Evolutionary conservation across 2,888 invertebrate genomes (phyloP).

Genomic region (Drosophila monieri): DNA sequence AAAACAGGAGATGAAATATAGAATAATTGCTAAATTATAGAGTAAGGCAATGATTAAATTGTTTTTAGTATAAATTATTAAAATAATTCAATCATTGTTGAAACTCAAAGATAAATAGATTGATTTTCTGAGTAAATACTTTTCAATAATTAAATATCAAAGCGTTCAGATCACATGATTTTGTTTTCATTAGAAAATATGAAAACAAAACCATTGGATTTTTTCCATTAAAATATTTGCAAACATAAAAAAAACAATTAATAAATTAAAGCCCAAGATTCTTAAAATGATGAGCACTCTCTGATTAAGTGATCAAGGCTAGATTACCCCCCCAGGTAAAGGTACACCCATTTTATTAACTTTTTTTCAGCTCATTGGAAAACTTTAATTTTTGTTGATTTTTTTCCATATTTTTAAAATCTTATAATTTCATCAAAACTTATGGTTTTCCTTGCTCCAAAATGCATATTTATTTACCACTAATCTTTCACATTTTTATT

Average conservation of each 20-base stretch:
- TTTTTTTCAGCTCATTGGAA: constrained; percentile 36
- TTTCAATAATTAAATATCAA: not conserved
- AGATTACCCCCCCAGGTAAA: constrained; percentile 27
- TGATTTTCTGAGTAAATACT: not conserved
- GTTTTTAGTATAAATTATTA: not conserved
- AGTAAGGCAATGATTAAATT: constrained; percentile 25
- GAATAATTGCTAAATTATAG: not conserved
- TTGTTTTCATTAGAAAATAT: not conserved
- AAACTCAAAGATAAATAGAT: not conserved
- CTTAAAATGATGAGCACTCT: constrained; percentile 51
- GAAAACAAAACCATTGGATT: not conserved
- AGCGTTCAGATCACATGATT: not conserved
- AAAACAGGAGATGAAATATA: not conserved
- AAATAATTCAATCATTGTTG: constrained; percentile 7
- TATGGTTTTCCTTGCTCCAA: constrained; percentile 28
- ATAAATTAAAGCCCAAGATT: not conserved
- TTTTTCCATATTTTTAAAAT: not conserved
- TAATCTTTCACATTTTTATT: constrained; percentile 68
- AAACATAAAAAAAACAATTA: not conserved
- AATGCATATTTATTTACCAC: constrained; percentile 39
- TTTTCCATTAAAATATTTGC: not conserved
- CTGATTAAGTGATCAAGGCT: constrained; percentile 52
- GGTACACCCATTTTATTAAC: constrained; percentile 1
- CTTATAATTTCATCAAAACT: constrained; percentile 36
- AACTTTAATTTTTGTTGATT: constrained; percentile 33